Conservation (phyloP, 2,113 vertebrate genomes). For the Diglossa brunneiventris region DNA sequence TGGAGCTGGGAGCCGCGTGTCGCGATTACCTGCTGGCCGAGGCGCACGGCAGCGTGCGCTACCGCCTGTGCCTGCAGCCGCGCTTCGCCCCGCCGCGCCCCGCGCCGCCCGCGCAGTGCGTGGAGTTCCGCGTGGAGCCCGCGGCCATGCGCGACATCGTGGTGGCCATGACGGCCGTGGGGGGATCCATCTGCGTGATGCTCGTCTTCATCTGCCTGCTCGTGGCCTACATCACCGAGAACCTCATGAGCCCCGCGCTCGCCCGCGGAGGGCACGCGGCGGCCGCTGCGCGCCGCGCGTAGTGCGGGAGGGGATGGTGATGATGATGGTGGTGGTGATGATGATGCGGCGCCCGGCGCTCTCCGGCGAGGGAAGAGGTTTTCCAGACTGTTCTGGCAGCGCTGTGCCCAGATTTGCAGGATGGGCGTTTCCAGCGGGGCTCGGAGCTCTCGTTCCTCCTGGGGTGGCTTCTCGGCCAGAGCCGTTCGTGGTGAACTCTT, state of each 20-base stretch:
- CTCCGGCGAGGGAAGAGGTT: neutral
- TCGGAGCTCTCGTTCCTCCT: neutral
- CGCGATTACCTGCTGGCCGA: slow-evolving; percentile 87
- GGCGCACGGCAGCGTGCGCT: slow-evolving; percentile 89
- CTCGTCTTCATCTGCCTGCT: slow-evolving; percentile 95
- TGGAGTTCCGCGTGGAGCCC: slow-evolving; percentile 87
- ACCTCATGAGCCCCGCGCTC: slow-evolving; percentile 77
- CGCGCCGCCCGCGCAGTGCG: slow-evolving; percentile 75
- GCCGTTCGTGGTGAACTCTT: accelerated
- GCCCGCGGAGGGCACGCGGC: slow-evolving; percentile 47
- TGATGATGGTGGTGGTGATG: accelerated
- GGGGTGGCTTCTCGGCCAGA: neutral
- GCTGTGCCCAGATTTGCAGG: accelerated
- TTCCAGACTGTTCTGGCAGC: neutral
- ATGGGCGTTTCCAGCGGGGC: neutral
- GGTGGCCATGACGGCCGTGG: slow-evolving; percentile 96
- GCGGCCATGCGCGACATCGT: slow-evolving; percentile 94
- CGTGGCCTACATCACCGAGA: slow-evolving; percentile 97
- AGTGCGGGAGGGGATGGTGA: neutral
- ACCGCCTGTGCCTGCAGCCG: slow-evolving; percentile 87
- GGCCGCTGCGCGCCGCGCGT: neutral
- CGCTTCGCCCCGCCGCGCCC: slow-evolving; percentile 51
- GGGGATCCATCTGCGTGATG: slow-evolving; percentile 97
- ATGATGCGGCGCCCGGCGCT: neutral
- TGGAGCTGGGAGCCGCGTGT: slow-evolving; percentile 86